Conservation (phyloP, 2,113 vertebrate species). For the Lethenteron reissneri region DNA sequence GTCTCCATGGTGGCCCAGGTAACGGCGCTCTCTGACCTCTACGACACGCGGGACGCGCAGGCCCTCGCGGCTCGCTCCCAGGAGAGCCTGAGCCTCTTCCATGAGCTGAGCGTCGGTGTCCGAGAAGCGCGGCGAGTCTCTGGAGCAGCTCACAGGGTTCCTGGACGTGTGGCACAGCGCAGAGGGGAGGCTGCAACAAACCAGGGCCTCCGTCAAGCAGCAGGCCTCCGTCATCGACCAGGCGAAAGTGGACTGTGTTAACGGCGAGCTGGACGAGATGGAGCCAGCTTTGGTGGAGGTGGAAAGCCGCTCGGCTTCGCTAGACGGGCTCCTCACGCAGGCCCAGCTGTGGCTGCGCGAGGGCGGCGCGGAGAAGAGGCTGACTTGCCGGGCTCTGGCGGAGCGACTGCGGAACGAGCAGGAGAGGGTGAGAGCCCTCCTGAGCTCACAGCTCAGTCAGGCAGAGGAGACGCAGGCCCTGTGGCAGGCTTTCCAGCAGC, state of each 20-base stretch:
- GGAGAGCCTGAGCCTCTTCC: conserved; percentile 50
- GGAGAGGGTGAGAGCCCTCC: conserved; percentile 44
- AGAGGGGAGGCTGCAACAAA: conserved; percentile 26
- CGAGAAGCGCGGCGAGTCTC: conserved; percentile 29
- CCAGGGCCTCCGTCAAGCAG: conserved; percentile 24
- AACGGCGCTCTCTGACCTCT: conserved; percentile 26
- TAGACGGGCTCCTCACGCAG: conserved; percentile 49
- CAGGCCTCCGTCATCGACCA: conserved; percentile 37
- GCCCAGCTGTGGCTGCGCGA: conserved; percentile 49
- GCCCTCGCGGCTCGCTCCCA: conserved; percentile 36
- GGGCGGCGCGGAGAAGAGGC: conserved; percentile 29
- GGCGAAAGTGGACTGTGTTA: conserved; percentile 35
- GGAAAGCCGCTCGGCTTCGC: conserved; percentile 32
- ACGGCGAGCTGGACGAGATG: conserved; percentile 26
- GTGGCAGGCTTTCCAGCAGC: conserved; percentile 39
- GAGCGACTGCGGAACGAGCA: conserved; percentile 34
- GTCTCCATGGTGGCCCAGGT: conserved; percentile 31
- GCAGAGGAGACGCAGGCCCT: conserved; percentile 45
- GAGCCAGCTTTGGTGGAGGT: conserved; percentile 31
- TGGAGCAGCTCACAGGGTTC: conserved; percentile 34
- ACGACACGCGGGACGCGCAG: conserved; percentile 32
- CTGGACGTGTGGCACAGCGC: conserved; percentile 21
- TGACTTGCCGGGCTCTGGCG: conserved; percentile 41
- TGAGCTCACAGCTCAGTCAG: conserved; percentile 75
- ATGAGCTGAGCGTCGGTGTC: conserved; percentile 42